These are phyloP conservation scores for Urocynchramus pylzowi DNA, from an alignment of 2,113 vertebrate species.

Conservation along the genomic window DNA sequence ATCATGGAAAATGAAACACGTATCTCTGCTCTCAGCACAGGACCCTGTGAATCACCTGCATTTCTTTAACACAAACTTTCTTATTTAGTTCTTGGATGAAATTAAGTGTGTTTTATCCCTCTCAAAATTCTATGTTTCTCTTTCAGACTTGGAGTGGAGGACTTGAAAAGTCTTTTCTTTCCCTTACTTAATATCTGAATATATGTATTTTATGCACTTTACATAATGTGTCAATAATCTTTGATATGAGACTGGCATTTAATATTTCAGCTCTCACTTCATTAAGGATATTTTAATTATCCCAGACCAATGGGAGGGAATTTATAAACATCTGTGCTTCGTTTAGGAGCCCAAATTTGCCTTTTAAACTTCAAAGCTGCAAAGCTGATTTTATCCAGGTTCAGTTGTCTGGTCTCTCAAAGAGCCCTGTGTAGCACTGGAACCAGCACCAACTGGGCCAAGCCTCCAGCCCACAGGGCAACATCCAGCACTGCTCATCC, in stretches of 20 bases:
- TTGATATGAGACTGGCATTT: conserved; percentile 33
- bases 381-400: conserved; percentile 64
- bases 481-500: neutral
- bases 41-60: neutral
- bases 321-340: conserved; percentile 67
- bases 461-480: neutral
- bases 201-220: conserved; percentile 24
- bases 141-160: neutral
- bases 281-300: conserved; percentile 64
- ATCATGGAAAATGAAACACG: conserved; percentile 46
- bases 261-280: conserved; percentile 61
- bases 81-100: neutral
- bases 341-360: conserved; percentile 55
- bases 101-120: neutral
- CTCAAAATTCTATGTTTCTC: neutral
- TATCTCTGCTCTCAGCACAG: neutral
- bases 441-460: neutral
- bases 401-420: conserved; percentile 42
- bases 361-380: conserved; percentile 65
- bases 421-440: neutral
- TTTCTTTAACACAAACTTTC: neutral
- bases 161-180: neutral
- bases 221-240: conserved; percentile 55
- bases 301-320: conserved; percentile 37
- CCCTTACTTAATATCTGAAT: neutral